Evolutionary conservation across 2,888 invertebrate genomes (phyloP).

Genomic region (Chalcosyrphus nemorum): DNA sequence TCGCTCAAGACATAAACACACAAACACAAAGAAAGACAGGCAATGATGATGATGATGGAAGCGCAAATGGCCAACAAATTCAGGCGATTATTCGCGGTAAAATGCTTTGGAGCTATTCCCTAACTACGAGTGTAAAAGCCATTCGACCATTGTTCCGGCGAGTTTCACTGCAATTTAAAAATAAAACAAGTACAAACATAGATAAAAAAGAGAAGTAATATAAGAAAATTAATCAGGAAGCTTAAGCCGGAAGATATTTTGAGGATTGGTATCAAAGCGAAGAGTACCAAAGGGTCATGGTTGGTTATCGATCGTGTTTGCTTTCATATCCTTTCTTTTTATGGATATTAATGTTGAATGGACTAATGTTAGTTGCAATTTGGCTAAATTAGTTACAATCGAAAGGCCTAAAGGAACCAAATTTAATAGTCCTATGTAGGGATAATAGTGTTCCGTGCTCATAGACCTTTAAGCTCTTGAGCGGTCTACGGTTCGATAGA

Average conservation of each 20-base stretch:
- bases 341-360: no score
- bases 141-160: conserved; percentile 43
- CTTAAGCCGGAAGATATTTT: conserved; percentile 21
- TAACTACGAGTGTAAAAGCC: conserved; percentile 18
- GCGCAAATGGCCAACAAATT: conserved; percentile 17
- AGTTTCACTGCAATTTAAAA: conserved; percentile 42
- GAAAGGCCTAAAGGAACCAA: no score
- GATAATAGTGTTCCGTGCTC: no score
- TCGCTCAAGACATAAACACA: neutral
- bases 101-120: neutral
- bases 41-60: conserved; percentile 16
- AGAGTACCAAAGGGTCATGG: neutral
- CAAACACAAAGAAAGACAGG: no score
- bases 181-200: no score
- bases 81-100: neutral
- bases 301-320: neutral
- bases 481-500: no score
- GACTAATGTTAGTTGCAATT: no score
- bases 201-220: neutral
- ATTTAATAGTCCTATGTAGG: no score
- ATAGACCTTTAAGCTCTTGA: no score
- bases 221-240: neutral
- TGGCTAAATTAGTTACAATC: no score
- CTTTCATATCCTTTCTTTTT: neutral
- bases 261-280: neutral